Evolutionary conservation across 1,140 invertebrate genomes (phyloP), one percentile per base, ranked within the genome.

Genomic region (Eriocheir sinensis): DNA sequence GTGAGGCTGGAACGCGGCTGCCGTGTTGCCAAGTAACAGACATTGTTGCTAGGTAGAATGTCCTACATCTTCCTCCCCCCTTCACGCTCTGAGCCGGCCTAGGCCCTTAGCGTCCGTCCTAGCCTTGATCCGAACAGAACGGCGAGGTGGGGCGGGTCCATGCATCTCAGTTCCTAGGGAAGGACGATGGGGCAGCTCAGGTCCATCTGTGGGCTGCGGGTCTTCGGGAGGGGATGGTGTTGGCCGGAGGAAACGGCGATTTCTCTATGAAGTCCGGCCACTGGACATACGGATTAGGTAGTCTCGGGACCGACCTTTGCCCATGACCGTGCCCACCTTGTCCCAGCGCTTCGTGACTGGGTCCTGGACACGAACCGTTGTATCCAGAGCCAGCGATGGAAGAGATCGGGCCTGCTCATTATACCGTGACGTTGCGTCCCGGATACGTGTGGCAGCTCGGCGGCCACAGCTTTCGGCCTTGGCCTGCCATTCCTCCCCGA

Each of bases 261-360:
- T 2, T 34, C 21, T 86, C 83, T 34, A 86, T 34, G 0, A 86
- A 34, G 34, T 34, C 17, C 83, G 32, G 83, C 83, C 83, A 2
- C 88, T 0, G 21, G 88, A 21, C 9, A 89, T 21, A 12, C 3
- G 32, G 32, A 89, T 32, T 41, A 40, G 32, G 40, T 91, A 91
- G 41, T 91, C 89, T 53, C 89, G 32, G n/a, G 89, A 91, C 89
- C 34, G 53, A 53, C 48, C 53, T 21, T 27, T 60, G 36, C 44
- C 44, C 89, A 91, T 91, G 36, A 91, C 27, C 6, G 48, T 72
- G 21, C 89, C 89, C 41, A 48, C 30, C 44, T 60, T 91, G 21
- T 91, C 6, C 6, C 72, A 27, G 38, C 72, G 72, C 30, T 32
- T 12, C 15, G 48, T 21, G 17, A 12, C 36, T 4, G 36, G 41